phyloP scores from a whole-genome alignment of 2,888 invertebrate genomes.

The Noctua janthe region DNA sequence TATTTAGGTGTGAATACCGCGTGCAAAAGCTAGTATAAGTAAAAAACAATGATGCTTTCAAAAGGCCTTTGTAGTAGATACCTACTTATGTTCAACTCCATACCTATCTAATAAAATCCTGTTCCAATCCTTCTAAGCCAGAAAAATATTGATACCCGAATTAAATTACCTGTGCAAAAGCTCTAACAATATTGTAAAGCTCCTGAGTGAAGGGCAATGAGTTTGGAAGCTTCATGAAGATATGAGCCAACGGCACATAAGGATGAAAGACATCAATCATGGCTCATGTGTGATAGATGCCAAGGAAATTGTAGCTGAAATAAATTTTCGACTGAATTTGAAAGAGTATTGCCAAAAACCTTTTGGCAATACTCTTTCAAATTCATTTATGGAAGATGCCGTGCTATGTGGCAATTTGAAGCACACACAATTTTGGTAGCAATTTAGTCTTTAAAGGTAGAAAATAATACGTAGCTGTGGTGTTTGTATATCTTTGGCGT shows the following conservation, averaged over 20 bases:
- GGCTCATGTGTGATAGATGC: conserved; percentile 17
- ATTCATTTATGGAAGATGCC: too few species aligned
- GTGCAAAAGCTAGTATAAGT: too few species aligned
- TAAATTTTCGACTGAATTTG: background rate
- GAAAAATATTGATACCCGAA: background rate
- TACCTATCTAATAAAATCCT: background rate
- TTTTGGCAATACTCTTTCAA: too few species aligned
- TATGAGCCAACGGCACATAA: background rate
- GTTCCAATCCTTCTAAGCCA: background rate
- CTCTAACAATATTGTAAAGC: background rate
- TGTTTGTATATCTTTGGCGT: too few species aligned
- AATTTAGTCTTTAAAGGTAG: background rate
- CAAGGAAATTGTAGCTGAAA: background rate
- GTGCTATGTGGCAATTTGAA: background rate
- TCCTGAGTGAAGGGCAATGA: background rate
- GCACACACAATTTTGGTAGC: background rate
- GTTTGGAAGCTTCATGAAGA: background rate
- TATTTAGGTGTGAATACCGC: too few species aligned
- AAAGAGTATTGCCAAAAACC: background rate
- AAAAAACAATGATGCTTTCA: background rate
- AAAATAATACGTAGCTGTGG: background rate
- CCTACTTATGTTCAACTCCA: background rate
- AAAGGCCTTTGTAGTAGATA: background rate
- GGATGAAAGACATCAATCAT: conserved; percentile 26
- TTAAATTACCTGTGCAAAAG: conserved; percentile 11